Conservation (phyloP, 1,140 invertebrate genomes). For the Cecropterus lyciades region DNA sequence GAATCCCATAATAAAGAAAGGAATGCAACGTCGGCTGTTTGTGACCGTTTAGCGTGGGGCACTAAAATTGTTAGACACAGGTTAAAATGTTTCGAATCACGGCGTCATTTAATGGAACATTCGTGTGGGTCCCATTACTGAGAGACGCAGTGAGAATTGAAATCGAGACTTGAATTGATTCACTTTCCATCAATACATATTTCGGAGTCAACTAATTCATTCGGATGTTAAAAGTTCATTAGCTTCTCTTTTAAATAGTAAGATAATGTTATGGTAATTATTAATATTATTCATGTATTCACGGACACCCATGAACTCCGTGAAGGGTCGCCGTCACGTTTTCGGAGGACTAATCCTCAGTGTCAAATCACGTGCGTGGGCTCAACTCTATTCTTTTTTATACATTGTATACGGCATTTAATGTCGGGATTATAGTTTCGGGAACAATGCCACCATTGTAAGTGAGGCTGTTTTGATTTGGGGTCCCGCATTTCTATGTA, state of each 20-base stretch:
- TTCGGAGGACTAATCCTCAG: constrained; percentile 67
- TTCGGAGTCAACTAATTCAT: neutral
- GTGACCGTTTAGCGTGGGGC: constrained; percentile 31
- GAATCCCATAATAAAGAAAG: constrained; percentile 37
- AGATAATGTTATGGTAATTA: constrained; percentile 22
- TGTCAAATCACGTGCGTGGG: constrained; percentile 73
- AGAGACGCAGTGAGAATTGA: constrained; percentile 13
- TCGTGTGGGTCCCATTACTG: constrained; percentile 36
- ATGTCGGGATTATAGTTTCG: constrained; percentile 26
- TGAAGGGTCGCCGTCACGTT: constrained; percentile 68
- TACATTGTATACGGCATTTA: constrained; percentile 28
- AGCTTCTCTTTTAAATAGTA: neutral
- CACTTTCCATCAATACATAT: neutral
- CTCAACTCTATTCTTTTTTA: constrained; percentile 21
- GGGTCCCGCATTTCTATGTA: constrained; percentile 3
- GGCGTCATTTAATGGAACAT: constrained; percentile 18
- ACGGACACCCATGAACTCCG: constrained; percentile 50
- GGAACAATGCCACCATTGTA: constrained; percentile 15
- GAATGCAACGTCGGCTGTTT: constrained; percentile 33
- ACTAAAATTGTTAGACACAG: constrained; percentile 30
- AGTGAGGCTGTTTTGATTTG: constrained; percentile 1
- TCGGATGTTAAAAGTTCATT: neutral
- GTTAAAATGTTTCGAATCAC: constrained; percentile 35
- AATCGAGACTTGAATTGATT: constrained; percentile 27
- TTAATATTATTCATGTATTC: constrained; percentile 21